Conservation (phyloP, 2,113 vertebrate species). For the Melanostigma gelatinosum region DNA sequence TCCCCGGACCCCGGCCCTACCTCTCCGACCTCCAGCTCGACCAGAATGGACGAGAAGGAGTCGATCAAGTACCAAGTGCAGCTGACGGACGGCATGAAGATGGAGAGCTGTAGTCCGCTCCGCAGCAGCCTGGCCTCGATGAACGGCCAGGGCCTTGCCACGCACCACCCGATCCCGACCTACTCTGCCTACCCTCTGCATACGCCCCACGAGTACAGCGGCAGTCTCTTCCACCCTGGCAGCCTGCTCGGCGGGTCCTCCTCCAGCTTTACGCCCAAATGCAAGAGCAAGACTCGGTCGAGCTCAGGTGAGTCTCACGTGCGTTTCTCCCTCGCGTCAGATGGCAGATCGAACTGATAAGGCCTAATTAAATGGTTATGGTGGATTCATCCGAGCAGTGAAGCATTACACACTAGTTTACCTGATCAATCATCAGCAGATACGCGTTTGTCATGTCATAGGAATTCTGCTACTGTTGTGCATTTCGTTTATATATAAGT, state of each 20-base stretch:
- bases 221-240: conserved; percentile 94
- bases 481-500: neutral
- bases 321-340: conserved; percentile 15
- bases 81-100: conserved; percentile 94
- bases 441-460: neutral
- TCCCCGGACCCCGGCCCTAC: conserved; percentile 93
- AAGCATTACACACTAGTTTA: conserved; percentile 13
- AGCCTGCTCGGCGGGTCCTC: conserved; percentile 92
- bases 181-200: conserved; percentile 93
- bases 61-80: conserved; percentile 95
- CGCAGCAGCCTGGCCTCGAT: conserved; percentile 90
- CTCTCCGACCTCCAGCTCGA: conserved; percentile 89
- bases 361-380: conserved; percentile 22
- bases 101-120: conserved; percentile 94
- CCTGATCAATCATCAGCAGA: neutral
- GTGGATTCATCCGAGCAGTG: conserved; percentile 22
- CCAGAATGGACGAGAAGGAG: conserved; percentile 94
- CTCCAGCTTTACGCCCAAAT: conserved; percentile 96
- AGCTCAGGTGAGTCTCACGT: conserved; percentile 91
- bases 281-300: conserved; percentile 94
- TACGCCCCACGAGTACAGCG: conserved; percentile 91
- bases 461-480: neutral
- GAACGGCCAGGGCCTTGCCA: conserved; percentile 89
- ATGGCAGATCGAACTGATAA: conserved; percentile 28
- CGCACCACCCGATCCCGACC: conserved; percentile 97